Percentiles rank a stretch among this genome's conserved stretches.
phyloP scores from a whole-genome alignment of 2,888 invertebrate genomes.

The Aromia moschata region DNA sequence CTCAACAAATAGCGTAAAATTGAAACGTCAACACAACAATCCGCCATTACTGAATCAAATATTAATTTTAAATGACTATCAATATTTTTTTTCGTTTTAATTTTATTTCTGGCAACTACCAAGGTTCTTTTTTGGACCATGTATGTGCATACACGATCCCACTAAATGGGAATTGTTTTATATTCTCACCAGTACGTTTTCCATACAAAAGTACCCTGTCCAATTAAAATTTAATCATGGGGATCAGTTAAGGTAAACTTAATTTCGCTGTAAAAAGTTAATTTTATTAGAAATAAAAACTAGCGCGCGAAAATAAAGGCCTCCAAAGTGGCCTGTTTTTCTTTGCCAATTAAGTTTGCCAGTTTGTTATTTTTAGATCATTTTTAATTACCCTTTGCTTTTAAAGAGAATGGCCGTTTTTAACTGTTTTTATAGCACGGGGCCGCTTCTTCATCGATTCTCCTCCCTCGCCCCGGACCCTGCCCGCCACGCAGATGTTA shows the following conservation, averaged over 20 bases:
- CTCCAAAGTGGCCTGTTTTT: slow-evolving; percentile 56
- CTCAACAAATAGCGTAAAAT: too few relatives aligned
- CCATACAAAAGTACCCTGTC: slow-evolving; percentile 3
- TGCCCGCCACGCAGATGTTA: slow-evolving; percentile 38
- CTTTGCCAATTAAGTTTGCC: slow-evolving; percentile 62
- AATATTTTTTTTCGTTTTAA: too few relatives aligned
- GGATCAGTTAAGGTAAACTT: slow-evolving; percentile 30
- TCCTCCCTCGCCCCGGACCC: slow-evolving; percentile 17
- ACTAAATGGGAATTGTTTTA: too few relatives aligned
- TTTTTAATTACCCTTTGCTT: slow-evolving; percentile 60
- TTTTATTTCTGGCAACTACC: too few relatives aligned
- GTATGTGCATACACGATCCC: too few relatives aligned
- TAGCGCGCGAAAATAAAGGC: slow-evolving; percentile 40
- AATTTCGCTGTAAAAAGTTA: slow-evolving; percentile 40
- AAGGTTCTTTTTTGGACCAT: too few relatives aligned
- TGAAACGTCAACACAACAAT: too few relatives aligned
- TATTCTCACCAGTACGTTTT: neutral
- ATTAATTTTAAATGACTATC: too few relatives aligned
- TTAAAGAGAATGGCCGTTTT: slow-evolving; percentile 54
- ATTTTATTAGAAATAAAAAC: slow-evolving; percentile 42
- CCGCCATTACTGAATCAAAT: too few relatives aligned
- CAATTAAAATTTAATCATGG: slow-evolving; percentile 35
- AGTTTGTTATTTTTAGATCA: slow-evolving; percentile 63
- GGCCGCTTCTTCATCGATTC: slow-evolving; percentile 39
- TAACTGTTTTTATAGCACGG: slow-evolving; percentile 50